phyloP scores from a whole-genome alignment of 2,888 invertebrate genomes.

The Cephus runcator region DNA sequence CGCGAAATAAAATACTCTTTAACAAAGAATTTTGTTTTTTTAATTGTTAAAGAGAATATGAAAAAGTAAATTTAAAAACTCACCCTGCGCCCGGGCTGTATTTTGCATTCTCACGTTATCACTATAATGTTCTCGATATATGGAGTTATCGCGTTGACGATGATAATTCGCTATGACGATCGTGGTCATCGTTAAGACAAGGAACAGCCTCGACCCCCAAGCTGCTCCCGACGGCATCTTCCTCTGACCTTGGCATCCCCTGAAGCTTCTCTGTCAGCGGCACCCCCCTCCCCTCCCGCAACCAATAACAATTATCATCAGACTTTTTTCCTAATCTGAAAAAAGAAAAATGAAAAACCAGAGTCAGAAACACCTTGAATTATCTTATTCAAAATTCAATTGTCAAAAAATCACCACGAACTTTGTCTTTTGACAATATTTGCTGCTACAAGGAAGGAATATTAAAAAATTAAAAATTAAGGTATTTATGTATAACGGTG shows the following conservation, averaged over 20 bases:
- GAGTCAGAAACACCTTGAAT: not conserved
- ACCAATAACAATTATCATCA: not conserved
- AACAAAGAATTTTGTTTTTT: not conserved
- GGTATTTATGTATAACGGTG: not conserved
- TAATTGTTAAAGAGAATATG: not conserved
- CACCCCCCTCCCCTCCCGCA: not conserved
- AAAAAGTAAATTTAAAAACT: conserved; percentile 19
- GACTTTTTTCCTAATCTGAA: not conserved
- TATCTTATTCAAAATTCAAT: too few relatives aligned
- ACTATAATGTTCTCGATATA: conserved; percentile 31
- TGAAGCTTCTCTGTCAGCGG: conserved; percentile 30
- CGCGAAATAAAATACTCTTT: not conserved
- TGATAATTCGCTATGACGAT: conserved; percentile 59
- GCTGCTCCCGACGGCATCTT: conserved; percentile 54
- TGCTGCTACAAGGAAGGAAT: not conserved
- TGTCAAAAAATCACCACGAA: too few relatives aligned
- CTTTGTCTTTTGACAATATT: not conserved
- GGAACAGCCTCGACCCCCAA: conserved; percentile 58
- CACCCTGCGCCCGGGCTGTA: conserved; percentile 43
- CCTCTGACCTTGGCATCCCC: conserved; percentile 59
- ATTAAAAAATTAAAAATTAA: not conserved
- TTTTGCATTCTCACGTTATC: conserved; percentile 39
- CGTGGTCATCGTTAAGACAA: conserved; percentile 53
- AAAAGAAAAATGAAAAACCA: not conserved
- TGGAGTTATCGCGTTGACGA: conserved; percentile 49